Base-by-base conservation (phyloP, 1,140 invertebrate species). In the Atta texana region DNA sequence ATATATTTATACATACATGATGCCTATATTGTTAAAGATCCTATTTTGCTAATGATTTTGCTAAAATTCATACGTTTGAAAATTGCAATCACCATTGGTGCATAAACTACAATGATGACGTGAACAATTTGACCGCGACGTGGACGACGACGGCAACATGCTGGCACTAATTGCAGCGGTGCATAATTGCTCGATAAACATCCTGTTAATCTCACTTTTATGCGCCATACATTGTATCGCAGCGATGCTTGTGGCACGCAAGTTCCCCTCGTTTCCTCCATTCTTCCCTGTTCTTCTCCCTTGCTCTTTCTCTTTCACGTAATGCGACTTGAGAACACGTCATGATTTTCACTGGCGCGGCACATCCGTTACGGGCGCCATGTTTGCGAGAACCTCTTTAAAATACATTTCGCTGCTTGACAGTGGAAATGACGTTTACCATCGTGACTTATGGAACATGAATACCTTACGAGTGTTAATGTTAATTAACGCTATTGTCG, bases 141-240 rank as follows among this genome's bases (percentile, higher is more conserved):
- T 34, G 71, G 86, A 90, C 85, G 72, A 75, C 74, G 87, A 74
- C 76, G 82, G 76, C 81, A 82, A 71, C 80, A 86, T 88, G 89
- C 69, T 88, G 91, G 55, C 87, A 91, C 92, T 94, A 93, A 93
- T 93, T 94, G 92, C 92, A 72, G 74, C 75, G 76, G 71, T 86
- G 89, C 86, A 90, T 95, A 94, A 95, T 94, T 94, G 93, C 92
- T 95, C 92, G 94, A 95, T 95, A 94, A 95, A 94, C 94, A 95
- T 95, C 93, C 93, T 92, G 93, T 93, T 94, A 94, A 94, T 95
- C 92, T 92, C 93, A 88, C 93, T 94, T 92, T 93, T 93, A 89
- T 86, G 84, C 85, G 66, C 63, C 74, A 77, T 86, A 90, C 91
- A 91, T 89, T 89, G 88, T 92, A 78, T 44, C 77, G 53, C 28